These are phyloP conservation scores for Poecilia latipinna DNA, from an alignment of 2,113 vertebrate genomes.

Conservation along the genomic window DNA sequence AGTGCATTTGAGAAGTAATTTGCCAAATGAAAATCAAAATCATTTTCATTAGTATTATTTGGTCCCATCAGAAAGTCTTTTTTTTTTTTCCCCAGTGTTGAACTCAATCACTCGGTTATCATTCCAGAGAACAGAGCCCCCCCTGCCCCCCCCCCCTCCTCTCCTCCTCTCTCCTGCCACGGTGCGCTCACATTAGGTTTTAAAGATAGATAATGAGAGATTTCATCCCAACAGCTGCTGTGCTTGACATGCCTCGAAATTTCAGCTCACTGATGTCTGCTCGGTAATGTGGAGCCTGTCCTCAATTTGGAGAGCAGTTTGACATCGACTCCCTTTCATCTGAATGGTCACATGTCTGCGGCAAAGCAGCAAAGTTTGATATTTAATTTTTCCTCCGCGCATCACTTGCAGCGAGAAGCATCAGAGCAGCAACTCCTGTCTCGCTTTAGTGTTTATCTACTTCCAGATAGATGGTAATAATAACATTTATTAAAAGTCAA, in stretches of 20 bases:
- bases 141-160: not conserved
- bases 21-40: not conserved
- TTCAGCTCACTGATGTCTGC: constrained; percentile 72
- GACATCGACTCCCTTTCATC: constrained; percentile 76
- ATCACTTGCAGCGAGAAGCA: constrained; percentile 47
- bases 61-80: not conserved
- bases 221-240: constrained; percentile 68
- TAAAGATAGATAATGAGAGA: constrained; percentile 78
- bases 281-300: constrained; percentile 68
- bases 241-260: constrained; percentile 76
- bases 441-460: constrained; percentile 53
- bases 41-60: not conserved
- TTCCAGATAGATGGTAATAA: constrained; percentile 72
- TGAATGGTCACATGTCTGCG: constrained; percentile 77
- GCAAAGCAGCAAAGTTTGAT: constrained; percentile 71
- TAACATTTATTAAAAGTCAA: constrained; percentile 80
- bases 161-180: constrained; percentile 6
- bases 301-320: constrained; percentile 75
- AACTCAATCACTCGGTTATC: constrained; percentile 48
- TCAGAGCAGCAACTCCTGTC: constrained; percentile 54
- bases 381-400: constrained; percentile 34
- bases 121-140: constrained; percentile 33
- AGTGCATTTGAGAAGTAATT: no score
- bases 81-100: constrained; percentile 1
- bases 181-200: constrained; percentile 67